Base-by-base conservation (phyloP, 64 coral and sea anemone genomes). In the Pocillopora verrucosa region DNA sequence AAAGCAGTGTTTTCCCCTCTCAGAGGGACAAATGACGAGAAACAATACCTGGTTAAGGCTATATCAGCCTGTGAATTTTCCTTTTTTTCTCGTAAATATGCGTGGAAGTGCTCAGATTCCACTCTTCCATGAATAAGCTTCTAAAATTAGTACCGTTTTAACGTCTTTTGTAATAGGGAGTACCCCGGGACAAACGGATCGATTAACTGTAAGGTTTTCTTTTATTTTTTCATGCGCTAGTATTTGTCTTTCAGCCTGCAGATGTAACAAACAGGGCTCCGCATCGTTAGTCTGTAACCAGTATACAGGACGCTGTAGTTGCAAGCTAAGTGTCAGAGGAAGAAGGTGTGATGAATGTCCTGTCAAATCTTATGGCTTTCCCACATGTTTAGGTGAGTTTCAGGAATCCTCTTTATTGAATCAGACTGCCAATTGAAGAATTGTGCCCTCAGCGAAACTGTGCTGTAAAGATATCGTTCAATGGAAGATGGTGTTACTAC, bases 271-370 rank as follows among this genome's bases (percentile, higher is more conserved):
- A 38, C 80, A 72, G 2, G 94, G 94, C 11, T 89, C 94, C 41
- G 74, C 72, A 76, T 41, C 90, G 36, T 34, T 80, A 25, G 68
- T 38, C 16, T 96, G 94, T 68, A 35, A 93, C 72, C 58, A 85
- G 78, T 15, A 60, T 41, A 96, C 75, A 35, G 94, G 94, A 22
- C 22, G 84, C 56, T 96, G 94, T 36, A 88, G 75, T 0, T 96
- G 94, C 72, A 96, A 90, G 65, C 51, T 41, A 2, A 58, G 82
- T 64, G 89, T 93, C 15, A 76, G 91, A 12, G 94, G 94, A 72
- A 60, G 60, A 13, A 93, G 85, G 22, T 96, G 94, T 75, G 88
- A 83, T 37, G 73, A 58, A 0, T 96, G 94, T 61, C 94, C 91
- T 22, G 61, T 41, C n/a, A 76, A 88, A 58, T 61, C 69, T 60